Base-by-base conservation (phyloP, 1,140 invertebrate genomes). In the Asobara japonica region DNA sequence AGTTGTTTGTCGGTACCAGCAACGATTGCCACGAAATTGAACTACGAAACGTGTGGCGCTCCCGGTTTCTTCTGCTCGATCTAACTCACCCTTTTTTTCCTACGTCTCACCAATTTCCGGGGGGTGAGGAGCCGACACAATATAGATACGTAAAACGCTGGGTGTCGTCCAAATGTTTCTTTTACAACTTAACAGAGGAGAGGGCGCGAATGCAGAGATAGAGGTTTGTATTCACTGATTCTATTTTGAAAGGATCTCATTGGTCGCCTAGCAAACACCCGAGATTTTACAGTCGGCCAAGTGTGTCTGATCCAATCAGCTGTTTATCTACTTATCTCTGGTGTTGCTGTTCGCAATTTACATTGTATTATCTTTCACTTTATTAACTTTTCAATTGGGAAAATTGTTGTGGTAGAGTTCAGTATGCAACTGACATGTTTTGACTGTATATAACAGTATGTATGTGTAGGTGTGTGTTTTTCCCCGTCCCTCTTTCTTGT, bases 21-120 rank as follows among this genome's bases (percentile, higher is more conserved):
- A 30, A 62, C 60, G 29, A 62, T 62, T 62, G 27, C 33, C 60
- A 30, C 60, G 29, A 62, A 62, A 62, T 62, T 62, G 60, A 62
- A 62, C 60, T 62, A 18, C 27, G 29, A 30, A 62, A 62, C 29
- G 29, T 30, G 60, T 62, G 11, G 29, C 6, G 29, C 27, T 62
- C 11, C 25, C n/a, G 25, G 8, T 62, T 62, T 62, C 27, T 62
- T 62, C 29, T 30, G 25, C 60, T 30, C 60, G 11, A 30, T 62
- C 29, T 45, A 45, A 45, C 41, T 45, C 41, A 13, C 18, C 13
- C n/a, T 45, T 45, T 45, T 45, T 45, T 29, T 29, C 31, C 13
- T 30, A 5, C 25, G 25, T 62, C 60, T 16, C 27, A 62, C 27
- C 27, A 62, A 62, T 62, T 62, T 62, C 29, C 29, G 0, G 13